A percentile compares a stretch with the other conserved stretches of the same genome.
These are phyloP conservation scores for Rotaria magnacalcarata DNA, from an alignment of 2,888 invertebrate species.

Conservation along the genomic window DNA sequence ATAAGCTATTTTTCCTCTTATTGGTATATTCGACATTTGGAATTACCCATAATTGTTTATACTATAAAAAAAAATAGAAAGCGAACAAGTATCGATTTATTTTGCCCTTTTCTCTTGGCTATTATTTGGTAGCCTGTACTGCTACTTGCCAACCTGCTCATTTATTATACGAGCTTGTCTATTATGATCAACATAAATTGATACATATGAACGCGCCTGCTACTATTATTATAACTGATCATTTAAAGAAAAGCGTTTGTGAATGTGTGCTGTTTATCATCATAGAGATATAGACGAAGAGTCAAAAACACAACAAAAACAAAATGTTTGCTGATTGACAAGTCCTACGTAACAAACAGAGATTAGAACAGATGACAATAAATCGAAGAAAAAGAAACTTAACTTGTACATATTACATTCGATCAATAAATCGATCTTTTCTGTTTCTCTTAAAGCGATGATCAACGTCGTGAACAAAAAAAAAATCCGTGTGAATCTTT, in stretches of 20 bases:
- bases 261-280: background rate
- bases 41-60: background rate
- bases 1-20: background rate
- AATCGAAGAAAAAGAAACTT: background rate
- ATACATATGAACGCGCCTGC: background rate
- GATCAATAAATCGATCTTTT: background rate
- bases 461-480: too few relatives aligned
- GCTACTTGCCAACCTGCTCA: background rate
- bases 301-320: too few relatives aligned
- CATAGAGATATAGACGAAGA: background rate
- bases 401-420: background rate
- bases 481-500: background rate
- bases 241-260: background rate
- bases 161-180: background rate
- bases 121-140: background rate
- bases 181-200: background rate
- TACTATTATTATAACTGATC: slow-evolving; percentile 16
- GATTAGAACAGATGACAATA: background rate
- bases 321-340: slow-evolving; percentile 10
- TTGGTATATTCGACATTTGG: background rate
- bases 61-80: background rate
- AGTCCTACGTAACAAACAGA: background rate
- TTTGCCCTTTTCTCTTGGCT: background rate
- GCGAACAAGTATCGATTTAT: background rate
- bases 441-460: too few relatives aligned